Conservation (phyloP, 2,888 invertebrate species). For the Melieria picta region DNA sequence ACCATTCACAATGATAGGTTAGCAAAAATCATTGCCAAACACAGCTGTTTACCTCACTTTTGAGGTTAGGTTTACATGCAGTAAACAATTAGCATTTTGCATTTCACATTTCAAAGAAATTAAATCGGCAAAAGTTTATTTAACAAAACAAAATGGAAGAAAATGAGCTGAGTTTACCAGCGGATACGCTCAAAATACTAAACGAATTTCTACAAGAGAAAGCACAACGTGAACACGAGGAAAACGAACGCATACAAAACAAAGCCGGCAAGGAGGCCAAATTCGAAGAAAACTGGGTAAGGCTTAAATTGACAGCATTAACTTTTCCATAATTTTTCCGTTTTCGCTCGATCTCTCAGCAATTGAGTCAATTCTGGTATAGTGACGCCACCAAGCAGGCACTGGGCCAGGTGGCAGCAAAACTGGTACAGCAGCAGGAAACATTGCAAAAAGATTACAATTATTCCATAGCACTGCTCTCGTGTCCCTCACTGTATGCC, state of each 20-base stretch:
- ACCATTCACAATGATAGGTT: not conserved
- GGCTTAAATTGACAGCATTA: not conserved
- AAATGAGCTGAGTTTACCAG: conserved; percentile 74
- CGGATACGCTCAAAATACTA: conserved; percentile 77
- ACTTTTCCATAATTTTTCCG: not conserved
- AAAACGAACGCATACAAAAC: conserved; percentile 60
- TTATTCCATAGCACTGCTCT: conserved; percentile 80
- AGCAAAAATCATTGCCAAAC: too few species aligned
- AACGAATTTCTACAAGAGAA: conserved; percentile 82
- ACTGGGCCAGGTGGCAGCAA: conserved; percentile 76
- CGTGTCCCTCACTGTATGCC: conserved; percentile 87
- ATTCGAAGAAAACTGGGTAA: conserved; percentile 86
- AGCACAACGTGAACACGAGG: conserved; percentile 71
- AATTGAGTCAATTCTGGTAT: conserved; percentile 99
- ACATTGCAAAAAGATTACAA: not conserved
- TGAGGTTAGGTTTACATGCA: conserved; percentile 14
- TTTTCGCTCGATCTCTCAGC: conserved; percentile 69
- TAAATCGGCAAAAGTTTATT: not conserved
- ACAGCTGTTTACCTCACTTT: not conserved
- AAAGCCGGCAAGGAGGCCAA: conserved; percentile 66
- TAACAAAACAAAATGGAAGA: conserved; percentile 59
- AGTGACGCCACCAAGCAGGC: conserved; percentile 79
- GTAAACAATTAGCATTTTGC: too few species aligned
- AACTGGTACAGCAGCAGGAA: conserved; percentile 51
- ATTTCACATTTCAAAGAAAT: too few species aligned